Evolutionary conservation across 2,888 invertebrate species (phyloP), one percentile per base, ranked within the genome.

Genomic region (Melipona bicolor): DNA sequence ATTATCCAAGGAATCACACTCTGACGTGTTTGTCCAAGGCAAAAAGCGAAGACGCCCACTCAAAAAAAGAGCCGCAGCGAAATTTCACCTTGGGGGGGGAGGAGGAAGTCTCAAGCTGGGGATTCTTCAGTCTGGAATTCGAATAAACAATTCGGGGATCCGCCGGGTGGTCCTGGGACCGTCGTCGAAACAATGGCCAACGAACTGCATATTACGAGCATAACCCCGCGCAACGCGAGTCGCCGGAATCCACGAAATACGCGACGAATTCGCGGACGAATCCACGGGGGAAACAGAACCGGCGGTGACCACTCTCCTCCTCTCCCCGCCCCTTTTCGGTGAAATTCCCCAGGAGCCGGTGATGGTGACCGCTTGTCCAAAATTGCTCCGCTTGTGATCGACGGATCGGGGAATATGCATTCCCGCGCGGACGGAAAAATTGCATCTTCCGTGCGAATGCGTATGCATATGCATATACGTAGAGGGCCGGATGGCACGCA

Each of bases 381-480:
- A 83, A 83, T 83, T 83, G 82, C 82, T 76, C 27, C 67, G 82
- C 71, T 83, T 83, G 82, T 83, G 82, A 83, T 83, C 75, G 82
- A 71, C 81, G 70, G 43, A 32, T 32, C 32, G 32, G 43, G 43
- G 75, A 81, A 83, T 83, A 81, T 83, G 82, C 81, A 82, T 77
- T 62, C 61, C 43, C 79, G 68, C 62, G 64, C n/a, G 74, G n/a
- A 43, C 43, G 49, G 52, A 75, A 75, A 77, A 82, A 75, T 72
- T 74, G 64, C 62, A 61, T 79, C 78, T 79, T 79, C 65, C 67
- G 64, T 67, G 59, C 32, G 52, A 67, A 65, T 76, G 69, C 73
- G 50, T 79, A 83, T 83, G 79, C 83, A 85, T 83, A 85, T 84
- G 85, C 84, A 85, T 85, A 75, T 9, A 43, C n/a, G 79, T 68